Conservation (phyloP, 2,113 vertebrate species). For the Callithrix jacchus region DNA sequence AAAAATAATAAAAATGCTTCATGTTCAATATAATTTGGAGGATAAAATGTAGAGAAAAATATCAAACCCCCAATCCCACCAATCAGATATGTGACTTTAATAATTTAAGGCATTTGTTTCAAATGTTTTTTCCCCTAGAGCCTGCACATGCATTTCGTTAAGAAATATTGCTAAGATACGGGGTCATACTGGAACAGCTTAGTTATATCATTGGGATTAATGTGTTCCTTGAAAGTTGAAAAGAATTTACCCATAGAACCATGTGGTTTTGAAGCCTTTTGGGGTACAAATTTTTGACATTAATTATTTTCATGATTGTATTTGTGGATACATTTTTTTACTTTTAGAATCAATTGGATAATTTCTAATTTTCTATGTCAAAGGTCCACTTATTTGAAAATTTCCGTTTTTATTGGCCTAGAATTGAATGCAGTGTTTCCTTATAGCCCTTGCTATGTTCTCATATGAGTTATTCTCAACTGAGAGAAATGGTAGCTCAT, state of each 20-base stretch:
- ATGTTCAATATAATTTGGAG: background rate
- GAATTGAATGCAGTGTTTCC: background rate
- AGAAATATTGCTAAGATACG: background rate
- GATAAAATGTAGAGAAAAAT: constrained; percentile 27
- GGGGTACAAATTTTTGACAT: background rate
- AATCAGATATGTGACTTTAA: background rate
- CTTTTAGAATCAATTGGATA: background rate
- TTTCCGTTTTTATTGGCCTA: background rate
- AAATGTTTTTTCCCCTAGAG: background rate
- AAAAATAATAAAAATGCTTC: background rate
- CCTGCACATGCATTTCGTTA: background rate
- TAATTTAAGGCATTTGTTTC: constrained; percentile 1
- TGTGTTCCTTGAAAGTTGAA: constrained; percentile 2
- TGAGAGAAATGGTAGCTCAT: background rate
- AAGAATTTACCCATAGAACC: background rate
- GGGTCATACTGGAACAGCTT: background rate
- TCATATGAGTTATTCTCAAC: background rate
- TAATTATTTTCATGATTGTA: background rate
- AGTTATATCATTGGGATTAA: background rate
- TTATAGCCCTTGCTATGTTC: background rate
- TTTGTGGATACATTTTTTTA: background rate
- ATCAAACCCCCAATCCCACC: background rate
- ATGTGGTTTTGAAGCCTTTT: background rate
- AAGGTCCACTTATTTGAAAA: background rate
- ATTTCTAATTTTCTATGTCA: constrained; percentile 18